phyloP scores from a whole-genome alignment of 2,113 vertebrate genomes.

The Dendropsophus ebraccatus region DNA sequence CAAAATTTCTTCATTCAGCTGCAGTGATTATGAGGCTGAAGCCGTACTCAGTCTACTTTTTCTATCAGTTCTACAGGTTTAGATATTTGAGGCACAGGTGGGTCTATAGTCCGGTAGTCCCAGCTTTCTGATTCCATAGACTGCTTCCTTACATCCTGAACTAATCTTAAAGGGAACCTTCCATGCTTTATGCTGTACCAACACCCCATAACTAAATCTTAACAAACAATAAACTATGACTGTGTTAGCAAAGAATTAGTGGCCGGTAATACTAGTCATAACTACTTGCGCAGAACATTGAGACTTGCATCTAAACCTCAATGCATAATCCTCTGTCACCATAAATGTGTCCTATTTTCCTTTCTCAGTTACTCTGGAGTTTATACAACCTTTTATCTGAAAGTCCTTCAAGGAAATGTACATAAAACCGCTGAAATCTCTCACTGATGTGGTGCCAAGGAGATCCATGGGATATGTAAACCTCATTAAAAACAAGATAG shows the following conservation, averaged over 20 bases:
- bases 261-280: conserved; percentile 16
- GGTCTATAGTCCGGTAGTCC: background rate
- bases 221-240: conserved; percentile 14
- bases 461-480: conserved; percentile 34
- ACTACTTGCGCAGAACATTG: conserved; percentile 2
- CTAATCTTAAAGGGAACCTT: background rate
- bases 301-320: conserved; percentile 15
- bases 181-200: background rate
- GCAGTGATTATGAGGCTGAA: too few species aligned
- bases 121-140: background rate
- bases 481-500: conserved; percentile 35
- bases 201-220: conserved; percentile 11
- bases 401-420: conserved; percentile 36
- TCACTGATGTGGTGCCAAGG: conserved; percentile 35
- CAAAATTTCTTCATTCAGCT: too few species aligned
- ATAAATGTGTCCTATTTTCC: conserved; percentile 34
- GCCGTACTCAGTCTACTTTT: too few species aligned
- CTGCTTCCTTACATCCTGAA: background rate
- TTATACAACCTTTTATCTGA: conserved; percentile 36
- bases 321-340: conserved; percentile 12
- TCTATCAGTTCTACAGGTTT: too few species aligned
- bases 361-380: conserved; percentile 34
- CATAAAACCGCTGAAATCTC: conserved; percentile 38
- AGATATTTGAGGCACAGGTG: too few species aligned
- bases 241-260: conserved; percentile 10